Conservation (phyloP, 1,140 invertebrate species). For the Bombus waltoni region DNA sequence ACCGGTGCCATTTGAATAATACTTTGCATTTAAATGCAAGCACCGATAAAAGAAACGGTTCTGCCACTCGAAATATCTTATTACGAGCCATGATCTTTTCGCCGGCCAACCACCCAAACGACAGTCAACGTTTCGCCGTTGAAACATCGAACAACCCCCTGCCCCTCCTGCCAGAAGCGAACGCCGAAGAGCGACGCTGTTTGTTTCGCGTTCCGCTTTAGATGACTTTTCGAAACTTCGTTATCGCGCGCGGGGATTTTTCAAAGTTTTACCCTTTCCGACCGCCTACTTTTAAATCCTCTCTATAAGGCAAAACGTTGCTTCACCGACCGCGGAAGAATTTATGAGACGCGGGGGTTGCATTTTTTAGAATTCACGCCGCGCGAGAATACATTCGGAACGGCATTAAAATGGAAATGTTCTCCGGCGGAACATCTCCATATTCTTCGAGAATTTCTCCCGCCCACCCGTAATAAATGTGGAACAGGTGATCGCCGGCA, state of each 20-base stretch:
- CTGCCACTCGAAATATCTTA: conserved; percentile 78
- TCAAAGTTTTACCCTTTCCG: not conserved
- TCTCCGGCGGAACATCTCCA: conserved; percentile 35
- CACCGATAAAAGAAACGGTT: conserved; percentile 79
- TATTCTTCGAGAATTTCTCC: conserved; percentile 20
- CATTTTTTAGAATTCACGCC: conserved; percentile 25
- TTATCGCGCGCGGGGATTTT: not conserved
- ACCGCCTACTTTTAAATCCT: not conserved
- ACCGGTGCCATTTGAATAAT: conserved; percentile 78
- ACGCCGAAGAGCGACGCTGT: not conserved
- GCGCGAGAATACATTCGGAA: conserved; percentile 16
- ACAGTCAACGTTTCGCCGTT: conserved; percentile 34
- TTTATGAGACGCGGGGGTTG: conserved; percentile 3
- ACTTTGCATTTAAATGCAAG: conserved; percentile 81
- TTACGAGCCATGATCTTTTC: conserved; percentile 78
- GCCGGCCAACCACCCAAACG: conserved; percentile 19
- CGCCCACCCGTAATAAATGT: conserved; percentile 27
- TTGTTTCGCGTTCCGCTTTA: not conserved
- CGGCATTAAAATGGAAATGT: conserved; percentile 49
- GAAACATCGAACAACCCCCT: not conserved
- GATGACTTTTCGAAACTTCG: not conserved
- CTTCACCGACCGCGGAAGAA: not conserved
- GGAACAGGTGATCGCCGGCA: conserved; percentile 34
- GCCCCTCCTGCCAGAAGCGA: not conserved
- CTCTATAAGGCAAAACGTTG: not conserved